Base-by-base conservation (phyloP, 2,113 vertebrate genomes). In the Zapornia atra region DNA sequence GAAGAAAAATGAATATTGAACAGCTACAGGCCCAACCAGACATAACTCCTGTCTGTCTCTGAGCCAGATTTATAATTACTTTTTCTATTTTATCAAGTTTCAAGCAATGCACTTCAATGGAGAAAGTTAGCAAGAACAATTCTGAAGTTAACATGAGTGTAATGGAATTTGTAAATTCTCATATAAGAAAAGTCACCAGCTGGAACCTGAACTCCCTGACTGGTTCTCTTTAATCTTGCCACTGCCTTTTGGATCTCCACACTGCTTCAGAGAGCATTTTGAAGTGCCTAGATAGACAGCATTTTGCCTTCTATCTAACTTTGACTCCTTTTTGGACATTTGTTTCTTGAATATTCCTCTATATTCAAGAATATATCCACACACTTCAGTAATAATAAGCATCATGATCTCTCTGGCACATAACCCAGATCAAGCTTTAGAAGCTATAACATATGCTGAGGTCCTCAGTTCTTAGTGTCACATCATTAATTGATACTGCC, bases 51-150 rank as follows among this genome's bases (percentile, higher is more conserved):
- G 56, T 15, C 75, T 69, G 44, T 66, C 66, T 94, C 77, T 6
- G 15, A 91, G 95, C 75, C 96, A 96, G 88, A 85, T 60, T 87
- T 90, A 68, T 95, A 95, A 97, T 95, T 91, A 92, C 89, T 92
- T 97, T 80, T 94, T 53, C 92, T 85, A 85, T 87, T 92, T 92
- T 93, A 68, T 86, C 78, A 78, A 73, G 64, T 88, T 92, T 90
- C 56, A 92, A 90, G 84, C 79, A 86, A 81, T 31, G n/a, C 66
- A 88, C 48, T 96, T 95, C 76, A 90, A 33, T 48, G 63, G 46
- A 82, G 40, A 78, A 91, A 92, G 84, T 88, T 6, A 85, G 34
- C n/a, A 53, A 89, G 65, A 94, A 82, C 57, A 88, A 59, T 68
- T 92, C 75, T 81, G 68, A 88, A 88, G 71, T 68, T 76, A 84